Base-by-base conservation (phyloP, 1,140 invertebrate species). In the Drosophila nannoptera region DNA sequence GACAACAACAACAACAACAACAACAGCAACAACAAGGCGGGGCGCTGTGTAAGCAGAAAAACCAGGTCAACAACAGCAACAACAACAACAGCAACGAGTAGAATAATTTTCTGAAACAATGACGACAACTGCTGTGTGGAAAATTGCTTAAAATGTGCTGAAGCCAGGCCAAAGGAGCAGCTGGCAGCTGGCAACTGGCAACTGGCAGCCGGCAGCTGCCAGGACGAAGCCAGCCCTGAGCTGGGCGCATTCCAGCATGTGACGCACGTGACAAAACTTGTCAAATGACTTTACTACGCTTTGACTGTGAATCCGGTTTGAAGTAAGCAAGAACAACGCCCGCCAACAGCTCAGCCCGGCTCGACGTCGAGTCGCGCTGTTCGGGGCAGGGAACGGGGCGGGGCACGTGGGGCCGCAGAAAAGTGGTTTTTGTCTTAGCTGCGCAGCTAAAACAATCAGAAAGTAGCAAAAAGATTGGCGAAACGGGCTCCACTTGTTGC, bases 191-290 rank as follows among this genome's bases (percentile, higher is more conserved):
- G 14, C 7, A 14, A 48, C 36, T 1, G n/a, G 14, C 35, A 12
- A 43, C 7, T 35, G 31, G 11, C 29, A 9, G 11, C 12, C 3
- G 22, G 22, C 22, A 22, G 43, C 7, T 2, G 14, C 14, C 43
- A 12, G 46, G 29, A 48, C 9, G 43, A 22, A 29, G 45, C 8
- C 22, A 46, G 46, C 33, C 16, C 33, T 32, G 33, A 54, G 46
- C 38, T 55, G 29, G 58, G 36, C 46, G 49, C 75, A 84, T 86
- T 77, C 81, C 81, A 86, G 67, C 81, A 86, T 84, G 81, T 84
- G 81, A 77, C 81, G 81, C 81, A 86, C 81, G 81, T 84, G 81
- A 84, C 81, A 86, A 84, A 84, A 84, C 81, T 84, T 84, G 81
- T 86, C 81, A 84, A 84, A 84, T 86, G 77, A 86, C 77, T 84